Evolutionary conservation across 2,888 invertebrate species (phyloP), one percentile per base, ranked within the genome.

Genomic region (Phymatocera aterrima): DNA sequence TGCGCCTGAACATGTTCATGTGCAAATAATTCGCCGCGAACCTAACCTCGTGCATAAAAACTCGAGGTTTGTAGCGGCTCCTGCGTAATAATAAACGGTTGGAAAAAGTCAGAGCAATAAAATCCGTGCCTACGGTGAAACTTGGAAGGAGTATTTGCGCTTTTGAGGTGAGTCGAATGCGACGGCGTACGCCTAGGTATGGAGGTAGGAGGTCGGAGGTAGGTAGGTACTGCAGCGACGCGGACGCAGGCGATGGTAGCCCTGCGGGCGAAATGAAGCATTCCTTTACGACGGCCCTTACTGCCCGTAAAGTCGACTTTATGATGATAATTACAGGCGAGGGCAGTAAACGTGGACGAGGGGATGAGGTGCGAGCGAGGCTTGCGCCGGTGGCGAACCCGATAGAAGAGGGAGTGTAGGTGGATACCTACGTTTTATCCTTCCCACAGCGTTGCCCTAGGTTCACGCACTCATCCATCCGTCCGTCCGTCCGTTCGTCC

Each of bases 251-350:
- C 72, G 34, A 72, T 34, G 72, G 81, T 81, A 81, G 82, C 82
- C 83, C 81, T 78, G 82, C 83, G 84, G 82, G 83, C 88, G 88
- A 90, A 90, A 90, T 90, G 90, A 89, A 89, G 90, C 90, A 90
- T 90, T 90, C 89, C 89, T 90, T 90, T 90, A 90, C 90, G 90
- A 90, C 89, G 88, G 86, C 89, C 88, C 89, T 89, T 90, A 90
- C 89, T 87, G 90, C 89, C 90, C 90, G 90, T 90, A 90, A 90
- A 90, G 86, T 89, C 89, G 89, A 89, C 89, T 90, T 90, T 90
- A 90, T 90, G 90, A 90, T 90, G 90, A 90, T 90, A 90, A 90
- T 90, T 90, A 90, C 88, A 88, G 88, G 86, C 87, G 87, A 88
- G 87, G 85, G 90, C 86, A 89, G 88, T 90, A 90, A 90, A 90